These are phyloP conservation scores for Mesocentrotus franciscanus DNA, from an alignment of 53 echinoderm and acorn worm genomes.

Conservation along the genomic window DNA sequence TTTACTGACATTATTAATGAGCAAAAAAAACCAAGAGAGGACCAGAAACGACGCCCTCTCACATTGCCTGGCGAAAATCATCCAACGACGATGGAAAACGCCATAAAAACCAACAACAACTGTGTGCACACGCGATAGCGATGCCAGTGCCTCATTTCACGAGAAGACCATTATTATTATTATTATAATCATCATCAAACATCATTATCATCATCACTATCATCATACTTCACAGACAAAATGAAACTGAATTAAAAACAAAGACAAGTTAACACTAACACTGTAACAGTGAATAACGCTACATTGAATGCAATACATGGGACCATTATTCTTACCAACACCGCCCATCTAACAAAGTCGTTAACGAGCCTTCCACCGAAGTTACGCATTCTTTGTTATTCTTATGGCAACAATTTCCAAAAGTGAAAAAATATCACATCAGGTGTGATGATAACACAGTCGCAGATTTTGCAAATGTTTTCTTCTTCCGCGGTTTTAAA, in stretches of 20 bases:
- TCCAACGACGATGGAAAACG: no score
- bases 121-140: no score
- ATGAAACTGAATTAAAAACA: not conserved
- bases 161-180: no score
- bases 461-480: not conserved
- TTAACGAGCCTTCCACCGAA: constrained; percentile 47
- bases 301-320: not conserved
- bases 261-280: not conserved
- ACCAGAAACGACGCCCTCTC: no score
- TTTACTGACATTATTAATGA: no score
- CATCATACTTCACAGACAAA: no score
- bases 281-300: not conserved
- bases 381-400: constrained; percentile 8
- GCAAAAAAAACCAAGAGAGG: no score
- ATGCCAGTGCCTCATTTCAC: no score
- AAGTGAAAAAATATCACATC: not conserved
- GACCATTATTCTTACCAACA: constrained; percentile 41
- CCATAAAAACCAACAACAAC: no score
- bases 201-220: no score
- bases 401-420: not conserved
- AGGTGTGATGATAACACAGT: not conserved
- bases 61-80: no score
- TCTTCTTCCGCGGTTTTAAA: not conserved
- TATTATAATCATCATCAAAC: not conserved
- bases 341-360: constrained; percentile 45